A percentile compares a stretch with the other conserved stretches of the same genome.
Conservation (phyloP, 37 sponge, comb jelly and placozoan species). For the Spongilla lacustris region DNA sequence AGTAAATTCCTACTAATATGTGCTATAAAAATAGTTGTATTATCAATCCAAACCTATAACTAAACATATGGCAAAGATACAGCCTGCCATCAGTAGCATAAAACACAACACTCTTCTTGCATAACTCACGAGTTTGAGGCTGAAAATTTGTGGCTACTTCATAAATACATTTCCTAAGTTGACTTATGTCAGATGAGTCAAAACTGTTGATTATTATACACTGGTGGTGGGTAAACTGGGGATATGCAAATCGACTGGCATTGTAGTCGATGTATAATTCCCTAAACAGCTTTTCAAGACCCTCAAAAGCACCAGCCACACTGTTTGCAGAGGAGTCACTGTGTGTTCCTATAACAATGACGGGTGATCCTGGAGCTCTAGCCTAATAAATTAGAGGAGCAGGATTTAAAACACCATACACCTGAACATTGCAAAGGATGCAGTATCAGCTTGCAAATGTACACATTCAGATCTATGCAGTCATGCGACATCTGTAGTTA, state of each 20-base stretch:
- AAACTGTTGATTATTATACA: constrained; percentile 46
- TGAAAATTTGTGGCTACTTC: constrained; percentile 49
- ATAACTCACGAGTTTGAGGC: constrained; percentile 41
- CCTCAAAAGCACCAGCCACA: neutral
- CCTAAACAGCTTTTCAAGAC: constrained; percentile 18
- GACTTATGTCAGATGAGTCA: constrained; percentile 32
- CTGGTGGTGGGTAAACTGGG: neutral
- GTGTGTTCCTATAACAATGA: constrained; percentile 85
- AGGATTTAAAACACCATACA: no score
- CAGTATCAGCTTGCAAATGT: no score
- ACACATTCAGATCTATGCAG: neutral
- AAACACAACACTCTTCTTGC: no score
- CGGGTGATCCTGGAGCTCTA: constrained; percentile 66
- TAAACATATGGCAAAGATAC: no score
- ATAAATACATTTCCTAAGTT: constrained; percentile 66
- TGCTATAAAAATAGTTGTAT: no score
- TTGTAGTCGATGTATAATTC: constrained; percentile 43
- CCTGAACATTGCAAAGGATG: no score
- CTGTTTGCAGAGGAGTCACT: constrained; percentile 41
- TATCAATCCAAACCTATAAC: no score
- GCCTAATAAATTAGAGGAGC: constrained; percentile 10
- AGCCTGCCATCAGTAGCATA: no score
- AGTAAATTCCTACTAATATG: no score
- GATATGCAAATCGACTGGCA: constrained; percentile 22
- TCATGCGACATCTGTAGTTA: neutral